Conservation (phyloP, 2,888 invertebrate genomes). For the Epinotia brunnichana region DNA sequence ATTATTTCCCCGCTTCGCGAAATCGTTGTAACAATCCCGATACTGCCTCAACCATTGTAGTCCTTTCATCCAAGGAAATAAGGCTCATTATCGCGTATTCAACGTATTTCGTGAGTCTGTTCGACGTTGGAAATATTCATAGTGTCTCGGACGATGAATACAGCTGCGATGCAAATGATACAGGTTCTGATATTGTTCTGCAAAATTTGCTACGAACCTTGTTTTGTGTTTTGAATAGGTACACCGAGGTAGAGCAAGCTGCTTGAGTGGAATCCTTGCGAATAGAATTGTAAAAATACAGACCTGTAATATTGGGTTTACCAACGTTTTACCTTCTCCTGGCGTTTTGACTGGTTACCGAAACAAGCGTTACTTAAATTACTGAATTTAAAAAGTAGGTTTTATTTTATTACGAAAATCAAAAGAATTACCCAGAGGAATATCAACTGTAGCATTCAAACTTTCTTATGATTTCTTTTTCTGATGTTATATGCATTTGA, state of each 20-base stretch:
- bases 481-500: no score
- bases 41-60: constrained; percentile 45
- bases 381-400: no score
- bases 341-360: not conserved
- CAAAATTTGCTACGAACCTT: constrained; percentile 47
- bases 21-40: constrained; percentile 52
- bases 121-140: constrained; percentile 52
- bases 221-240: constrained; percentile 42
- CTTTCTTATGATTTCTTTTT: no score
- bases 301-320: not conserved
- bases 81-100: constrained; percentile 42
- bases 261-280: constrained; percentile 9
- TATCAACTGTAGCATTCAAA: no score
- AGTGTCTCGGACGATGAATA: constrained; percentile 58
- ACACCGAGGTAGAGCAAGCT: constrained; percentile 12
- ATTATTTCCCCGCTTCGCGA: constrained; percentile 63
- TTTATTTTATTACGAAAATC: no score
- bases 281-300: constrained; percentile 13
- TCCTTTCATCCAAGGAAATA: constrained; percentile 44
- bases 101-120: constrained; percentile 46
- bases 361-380: not conserved
- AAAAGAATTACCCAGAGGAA: no score
- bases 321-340: not conserved
- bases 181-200: constrained; percentile 61
- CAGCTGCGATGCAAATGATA: constrained; percentile 65